Evolutionary conservation across 2,888 invertebrate genomes (phyloP).

Genomic region (Scaptomyza cyrtandrae): DNA sequence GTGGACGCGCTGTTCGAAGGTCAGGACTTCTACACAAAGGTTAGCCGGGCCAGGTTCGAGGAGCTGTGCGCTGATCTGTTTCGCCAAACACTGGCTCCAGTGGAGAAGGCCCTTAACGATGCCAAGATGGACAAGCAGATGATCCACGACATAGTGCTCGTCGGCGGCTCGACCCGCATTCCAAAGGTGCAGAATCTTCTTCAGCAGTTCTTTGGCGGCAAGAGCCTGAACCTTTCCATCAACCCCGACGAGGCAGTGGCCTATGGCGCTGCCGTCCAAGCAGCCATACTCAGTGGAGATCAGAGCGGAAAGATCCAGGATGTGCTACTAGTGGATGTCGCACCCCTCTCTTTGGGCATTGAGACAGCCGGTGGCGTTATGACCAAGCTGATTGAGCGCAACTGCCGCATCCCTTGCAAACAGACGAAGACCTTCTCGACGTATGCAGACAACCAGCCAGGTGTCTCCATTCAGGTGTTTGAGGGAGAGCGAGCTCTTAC

Average conservation of each 20-base stretch:
- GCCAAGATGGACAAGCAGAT: constrained; percentile 43
- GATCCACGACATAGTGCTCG: constrained; percentile 39
- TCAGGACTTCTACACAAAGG: constrained; percentile 33
- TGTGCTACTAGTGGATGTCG: constrained; percentile 36
- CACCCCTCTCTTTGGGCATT: constrained; percentile 35
- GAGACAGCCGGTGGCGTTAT: constrained; percentile 42
- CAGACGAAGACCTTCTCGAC: constrained; percentile 41
- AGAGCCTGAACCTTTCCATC: constrained; percentile 37
- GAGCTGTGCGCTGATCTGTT: constrained; percentile 87
- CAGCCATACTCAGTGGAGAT: constrained; percentile 38
- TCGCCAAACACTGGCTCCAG: constrained; percentile 36
- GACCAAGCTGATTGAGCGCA: constrained; percentile 39
- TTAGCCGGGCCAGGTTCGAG: constrained; percentile 90
- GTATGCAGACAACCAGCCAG: constrained; percentile 40
- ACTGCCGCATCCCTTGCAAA: constrained; percentile 37
- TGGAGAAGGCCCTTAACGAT: constrained; percentile 38
- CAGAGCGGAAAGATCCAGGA: constrained; percentile 41
- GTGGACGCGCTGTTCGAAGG: constrained; percentile 38
- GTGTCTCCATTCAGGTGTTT: constrained; percentile 37
- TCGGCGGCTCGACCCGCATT: constrained; percentile 40
- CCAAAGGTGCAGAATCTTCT: constrained; percentile 37
- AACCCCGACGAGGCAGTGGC: constrained; percentile 41
- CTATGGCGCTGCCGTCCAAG: constrained; percentile 41
- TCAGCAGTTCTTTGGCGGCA: constrained; percentile 40
- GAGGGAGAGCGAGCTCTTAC: constrained; percentile 41